Evolutionary conservation across 2,797 vertebrate genomes (phyloP), one percentile per base, ranked within the genome.

Genomic region (Calcarius lapponicus): DNA sequence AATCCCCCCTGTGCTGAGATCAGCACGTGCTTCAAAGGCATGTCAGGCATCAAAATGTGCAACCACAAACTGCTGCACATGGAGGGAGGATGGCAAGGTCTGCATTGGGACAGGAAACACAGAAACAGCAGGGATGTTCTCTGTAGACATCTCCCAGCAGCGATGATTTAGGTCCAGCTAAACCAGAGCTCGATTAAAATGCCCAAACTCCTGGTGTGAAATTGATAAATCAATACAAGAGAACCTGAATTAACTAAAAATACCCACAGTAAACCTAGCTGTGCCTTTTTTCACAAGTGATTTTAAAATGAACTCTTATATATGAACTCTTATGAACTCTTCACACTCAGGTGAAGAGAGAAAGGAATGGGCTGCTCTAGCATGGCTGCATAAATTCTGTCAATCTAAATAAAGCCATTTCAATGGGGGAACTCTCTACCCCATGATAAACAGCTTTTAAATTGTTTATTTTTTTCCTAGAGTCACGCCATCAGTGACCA

Each of bases 1-100:
- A 95, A 97, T 94, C 80, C 81, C n/a, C 20, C 5, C 69, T 54
- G 58, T 80, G 83, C 84, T 94, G 92, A 79, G 72, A 88, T 47
- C 84, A 91, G 86, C 81, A 86, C 89, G 57, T 8, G 36, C 95
- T 90, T 95, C 93, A 89, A 84, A 85, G 95, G 67, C 32, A 0
- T 45, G 80, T 38, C 32, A 58, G 82, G 84, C 79, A 97, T 96
- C 61, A 53, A 14, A 92, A 95, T 40, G 86, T 40, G 28, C 10
- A 69, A 8, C 57, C 74, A 60, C 21, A 28, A 73, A 82, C 43
- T 24, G 65, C 76, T 43, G 43, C 4, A 19, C 24, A 0, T 22
- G 13, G 10, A 40, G 50, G 40, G 67, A 72, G 38, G 25, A 38
- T 1, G 34, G 42, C 18, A 26, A 42, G 61, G 79, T 17, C 58